Percentiles rank a stretch among this genome's conserved stretches.
These are phyloP conservation scores for Morbakka virulenta DNA, from an alignment of 30 jellyfish, hydroid and myxozoan genomes.

Conservation along the genomic window DNA sequence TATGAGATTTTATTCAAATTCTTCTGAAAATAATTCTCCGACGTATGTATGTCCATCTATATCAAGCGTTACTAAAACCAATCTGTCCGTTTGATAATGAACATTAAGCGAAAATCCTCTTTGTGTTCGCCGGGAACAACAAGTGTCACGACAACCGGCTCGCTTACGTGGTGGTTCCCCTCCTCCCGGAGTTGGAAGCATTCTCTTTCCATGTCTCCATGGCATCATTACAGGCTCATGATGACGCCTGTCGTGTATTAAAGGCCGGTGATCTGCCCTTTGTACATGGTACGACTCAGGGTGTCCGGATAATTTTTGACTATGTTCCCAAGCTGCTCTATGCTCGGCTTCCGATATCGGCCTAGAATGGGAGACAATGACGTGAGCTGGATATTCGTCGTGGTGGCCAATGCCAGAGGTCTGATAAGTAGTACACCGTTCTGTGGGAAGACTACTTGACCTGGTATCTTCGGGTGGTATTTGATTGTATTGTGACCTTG, in stretches of 20 bases:
- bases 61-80: constrained; percentile 64
- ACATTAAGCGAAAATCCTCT: constrained; percentile 56
- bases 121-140: constrained; percentile 35
- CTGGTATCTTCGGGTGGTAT: neutral
- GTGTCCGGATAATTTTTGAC: neutral
- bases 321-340: neutral
- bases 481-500: neutral
- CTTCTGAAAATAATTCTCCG: constrained; percentile 65
- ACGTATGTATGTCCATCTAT: constrained; percentile 50
- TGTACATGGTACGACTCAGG: neutral
- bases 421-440: neutral
- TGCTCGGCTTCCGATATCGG: neutral
- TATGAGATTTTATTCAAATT: constrained; percentile 46
- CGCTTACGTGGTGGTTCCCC: constrained; percentile 35
- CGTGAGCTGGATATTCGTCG: neutral
- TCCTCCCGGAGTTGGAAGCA: neutral
- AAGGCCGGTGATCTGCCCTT: neutral
- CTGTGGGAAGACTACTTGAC: neutral
- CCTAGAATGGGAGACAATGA: neutral
- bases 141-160: constrained; percentile 64
- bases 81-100: constrained; percentile 62
- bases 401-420: neutral
- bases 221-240: neutral
- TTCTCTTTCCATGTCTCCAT: neutral
- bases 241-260: neutral